phyloP scores from a whole-genome alignment of 2,888 invertebrate species.

The Melanotus villosus region DNA sequence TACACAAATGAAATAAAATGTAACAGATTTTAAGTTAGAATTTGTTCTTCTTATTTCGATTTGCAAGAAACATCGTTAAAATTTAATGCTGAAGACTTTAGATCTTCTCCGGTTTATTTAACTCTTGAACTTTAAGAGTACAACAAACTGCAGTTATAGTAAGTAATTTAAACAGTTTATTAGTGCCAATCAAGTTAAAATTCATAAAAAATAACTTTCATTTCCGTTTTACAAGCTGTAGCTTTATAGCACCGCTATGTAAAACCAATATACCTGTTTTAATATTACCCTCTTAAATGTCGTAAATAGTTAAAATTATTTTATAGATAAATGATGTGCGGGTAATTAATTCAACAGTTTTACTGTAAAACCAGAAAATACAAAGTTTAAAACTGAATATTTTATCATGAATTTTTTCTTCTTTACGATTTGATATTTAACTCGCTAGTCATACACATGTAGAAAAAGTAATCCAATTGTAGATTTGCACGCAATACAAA shows the following conservation, averaged over 20 bases:
- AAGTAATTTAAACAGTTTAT: too few species aligned
- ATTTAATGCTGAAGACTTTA: too few species aligned
- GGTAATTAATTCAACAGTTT: slow-evolving; percentile 19
- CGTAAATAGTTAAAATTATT: slow-evolving; percentile 6
- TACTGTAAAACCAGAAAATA: slow-evolving; percentile 2
- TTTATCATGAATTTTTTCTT: slow-evolving; percentile 4
- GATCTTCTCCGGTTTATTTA: too few species aligned
- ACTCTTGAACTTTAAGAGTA: too few species aligned
- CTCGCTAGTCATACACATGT: too few species aligned
- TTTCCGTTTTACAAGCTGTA: neutral
- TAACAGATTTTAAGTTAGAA: too few species aligned
- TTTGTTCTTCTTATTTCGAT: too few species aligned
- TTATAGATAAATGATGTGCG: slow-evolving; percentile 21
- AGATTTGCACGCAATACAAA: too few species aligned
- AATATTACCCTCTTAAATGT: slow-evolving; percentile 23
- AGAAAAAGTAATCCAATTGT: too few species aligned
- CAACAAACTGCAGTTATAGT: too few species aligned
- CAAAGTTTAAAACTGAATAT: slow-evolving; percentile 3
- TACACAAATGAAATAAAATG: too few species aligned
- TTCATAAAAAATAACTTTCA: slow-evolving; percentile 9
- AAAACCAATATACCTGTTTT: slow-evolving; percentile 5
- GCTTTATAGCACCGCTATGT: neutral
- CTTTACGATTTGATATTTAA: neutral
- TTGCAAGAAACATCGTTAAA: too few species aligned
- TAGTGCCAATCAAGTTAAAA: slow-evolving; percentile 1